Conservation (phyloP, 2,888 invertebrate genomes). For the Lamellibrachia satsuma region DNA sequence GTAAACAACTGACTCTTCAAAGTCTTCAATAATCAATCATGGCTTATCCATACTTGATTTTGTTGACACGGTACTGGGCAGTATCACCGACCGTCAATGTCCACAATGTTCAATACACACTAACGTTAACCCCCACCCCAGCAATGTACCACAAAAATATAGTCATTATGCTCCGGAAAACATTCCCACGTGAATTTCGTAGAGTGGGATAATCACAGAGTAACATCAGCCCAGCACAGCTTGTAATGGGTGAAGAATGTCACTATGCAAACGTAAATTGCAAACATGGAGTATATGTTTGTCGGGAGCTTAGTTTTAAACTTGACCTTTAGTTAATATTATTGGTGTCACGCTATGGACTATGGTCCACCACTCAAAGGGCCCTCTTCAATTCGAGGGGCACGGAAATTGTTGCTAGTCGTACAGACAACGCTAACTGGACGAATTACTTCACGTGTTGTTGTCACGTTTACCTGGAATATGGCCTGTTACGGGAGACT, state of each 20-base stretch:
- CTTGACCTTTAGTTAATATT: too few species aligned
- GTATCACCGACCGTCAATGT: not conserved
- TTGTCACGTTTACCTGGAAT: too few species aligned
- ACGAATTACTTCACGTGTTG: too few species aligned
- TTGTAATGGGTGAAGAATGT: not conserved
- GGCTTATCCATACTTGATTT: not conserved
- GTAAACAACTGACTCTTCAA: not conserved
- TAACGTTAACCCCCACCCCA: not conserved
- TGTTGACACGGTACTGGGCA: not conserved
- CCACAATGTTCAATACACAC: not conserved
- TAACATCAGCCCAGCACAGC: not conserved
- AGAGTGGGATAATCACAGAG: not conserved
- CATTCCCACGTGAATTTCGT: not conserved
- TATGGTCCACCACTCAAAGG: too few species aligned
- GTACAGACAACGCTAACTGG: too few species aligned
- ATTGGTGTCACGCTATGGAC: too few species aligned
- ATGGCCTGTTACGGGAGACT: too few species aligned
- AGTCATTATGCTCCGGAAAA: not conserved
- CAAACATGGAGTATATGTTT: not conserved
- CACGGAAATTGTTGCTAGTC: too few species aligned
- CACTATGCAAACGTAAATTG: not conserved
- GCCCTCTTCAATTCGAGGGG: too few species aligned
- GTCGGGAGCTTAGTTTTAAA: not conserved
- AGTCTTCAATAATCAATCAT: not conserved
- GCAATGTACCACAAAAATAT: not conserved